Conservation (phyloP, 2,113 vertebrate genomes). For the Rhinolophus sinicus region DNA sequence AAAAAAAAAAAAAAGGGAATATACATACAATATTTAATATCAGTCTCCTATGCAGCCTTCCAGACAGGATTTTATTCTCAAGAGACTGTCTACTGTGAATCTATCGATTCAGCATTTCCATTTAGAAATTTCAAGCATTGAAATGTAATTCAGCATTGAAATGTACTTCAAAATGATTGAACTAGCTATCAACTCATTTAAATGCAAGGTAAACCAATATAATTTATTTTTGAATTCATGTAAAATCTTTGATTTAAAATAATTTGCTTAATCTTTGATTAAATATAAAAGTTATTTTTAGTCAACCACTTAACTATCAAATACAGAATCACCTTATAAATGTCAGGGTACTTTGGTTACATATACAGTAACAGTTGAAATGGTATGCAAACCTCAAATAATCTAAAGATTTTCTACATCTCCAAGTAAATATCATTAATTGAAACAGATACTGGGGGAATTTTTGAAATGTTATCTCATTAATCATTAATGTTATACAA, state of each 20-base stretch:
- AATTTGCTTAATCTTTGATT: background rate
- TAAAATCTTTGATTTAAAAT: background rate
- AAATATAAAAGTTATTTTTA: background rate
- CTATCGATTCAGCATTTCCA: background rate
- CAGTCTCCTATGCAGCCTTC: background rate
- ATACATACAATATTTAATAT: background rate
- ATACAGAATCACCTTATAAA: constrained; percentile 32
- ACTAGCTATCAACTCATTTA: background rate
- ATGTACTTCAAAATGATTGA: background rate
- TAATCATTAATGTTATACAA: background rate
- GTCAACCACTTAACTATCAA: background rate
- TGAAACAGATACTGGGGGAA: background rate
- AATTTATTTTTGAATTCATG: background rate
- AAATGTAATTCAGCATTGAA: background rate
- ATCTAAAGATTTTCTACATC: background rate
- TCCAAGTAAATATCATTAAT: constrained; percentile 39
- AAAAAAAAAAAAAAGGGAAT: background rate
- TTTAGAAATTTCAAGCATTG: background rate
- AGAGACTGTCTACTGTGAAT: background rate
- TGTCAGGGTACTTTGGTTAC: constrained; percentile 21
- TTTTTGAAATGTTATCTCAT: constrained; percentile 47
- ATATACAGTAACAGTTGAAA: background rate
- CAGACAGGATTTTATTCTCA: background rate
- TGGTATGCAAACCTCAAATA: background rate
- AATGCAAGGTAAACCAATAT: background rate